Evolutionary conservation across 2,888 invertebrate species (phyloP), one percentile per base, ranked within the genome.

Genomic region (Taenaris catops): DNA sequence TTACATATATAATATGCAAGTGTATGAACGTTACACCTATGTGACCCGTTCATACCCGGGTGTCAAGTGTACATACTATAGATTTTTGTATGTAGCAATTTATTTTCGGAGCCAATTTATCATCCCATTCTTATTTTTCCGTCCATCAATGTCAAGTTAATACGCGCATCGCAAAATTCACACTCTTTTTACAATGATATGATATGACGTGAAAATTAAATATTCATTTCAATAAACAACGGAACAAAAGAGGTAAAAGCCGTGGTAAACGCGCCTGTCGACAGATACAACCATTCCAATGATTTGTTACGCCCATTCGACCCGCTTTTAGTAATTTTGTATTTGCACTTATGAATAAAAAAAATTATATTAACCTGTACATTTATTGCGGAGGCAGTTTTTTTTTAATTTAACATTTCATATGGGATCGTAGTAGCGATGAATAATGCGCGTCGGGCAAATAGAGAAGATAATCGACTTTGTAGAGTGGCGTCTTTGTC

Each of bases 181-280:
- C 41, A 31, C 29, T 34, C 31, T 38, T 36, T n/a, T 23, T 25
- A 25, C 31, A 48, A 43, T 44, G 48, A 41, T 48, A 45, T 32
- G 37, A 59, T 65, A 54, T 60, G 66, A 61, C 63, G 59, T 55
- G 67, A 55, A 62, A 69, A 73, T 78, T 67, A 75, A 74, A 78
- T 75, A 73, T 75, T 63, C 55, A 73, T 73, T 76, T 73, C 62
- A 68, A 70, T 70, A 71, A 73, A 67, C 63, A 65, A 55, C 55
- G 46, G 49, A 55, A 66, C 48, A 52, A 50, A 52, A 46, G 41
- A 65, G 55, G 51, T 57, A 57, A 64, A 63, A 57, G 54, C 54
- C 49, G 55, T 57, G 59, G 65, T 57, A 64, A 71, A 63, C 63
- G 55, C 54, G 58, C 48, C 60, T 53, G 63, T 47, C 55, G 53